Conservation (phyloP, 2,888 invertebrate species). For the Morpho achilles region DNA sequence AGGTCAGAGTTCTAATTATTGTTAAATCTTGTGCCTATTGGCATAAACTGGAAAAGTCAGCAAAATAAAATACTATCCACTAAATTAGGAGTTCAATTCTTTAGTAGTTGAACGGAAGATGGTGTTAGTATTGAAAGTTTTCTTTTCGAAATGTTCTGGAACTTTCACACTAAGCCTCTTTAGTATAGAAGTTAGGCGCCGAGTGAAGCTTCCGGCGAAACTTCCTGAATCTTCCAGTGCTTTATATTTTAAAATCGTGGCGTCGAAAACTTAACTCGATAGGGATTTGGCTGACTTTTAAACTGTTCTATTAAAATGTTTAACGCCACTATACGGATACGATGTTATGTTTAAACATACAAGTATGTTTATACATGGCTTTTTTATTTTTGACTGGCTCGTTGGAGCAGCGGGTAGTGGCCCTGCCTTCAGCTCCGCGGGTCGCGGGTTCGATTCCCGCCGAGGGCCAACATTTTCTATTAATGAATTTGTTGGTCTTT, state of each 20-base stretch:
- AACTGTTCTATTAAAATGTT: constrained; percentile 20
- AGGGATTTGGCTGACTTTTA: constrained; percentile 23
- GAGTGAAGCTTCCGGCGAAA: constrained; percentile 46
- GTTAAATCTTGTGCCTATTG: too few relatives aligned
- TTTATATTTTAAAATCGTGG: constrained; percentile 56
- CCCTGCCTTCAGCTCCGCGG: too few relatives aligned
- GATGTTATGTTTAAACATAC: too few relatives aligned
- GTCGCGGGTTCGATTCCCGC: too few relatives aligned
- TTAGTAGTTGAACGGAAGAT: constrained; percentile 40
- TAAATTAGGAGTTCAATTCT: constrained; percentile 9
- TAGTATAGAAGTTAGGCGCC: constrained; percentile 41
- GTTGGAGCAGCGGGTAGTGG: too few relatives aligned
- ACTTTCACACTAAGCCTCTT: constrained; percentile 50
- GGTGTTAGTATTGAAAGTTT: constrained; percentile 46
- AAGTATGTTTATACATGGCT: too few relatives aligned
- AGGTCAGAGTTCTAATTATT: too few relatives aligned
- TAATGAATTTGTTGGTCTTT: too few relatives aligned
- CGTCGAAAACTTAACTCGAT: constrained; percentile 26
- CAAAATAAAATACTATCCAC: not conserved
- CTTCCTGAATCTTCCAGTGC: constrained; percentile 52
- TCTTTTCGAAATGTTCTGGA: constrained; percentile 40
- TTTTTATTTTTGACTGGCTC: too few relatives aligned
- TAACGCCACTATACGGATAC: not conserved
- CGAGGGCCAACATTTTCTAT: too few relatives aligned
- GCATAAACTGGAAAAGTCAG: too few relatives aligned